Evolutionary conservation across 2,888 invertebrate genomes (phyloP).

Genomic region (Cataglyphis albicans): DNA sequence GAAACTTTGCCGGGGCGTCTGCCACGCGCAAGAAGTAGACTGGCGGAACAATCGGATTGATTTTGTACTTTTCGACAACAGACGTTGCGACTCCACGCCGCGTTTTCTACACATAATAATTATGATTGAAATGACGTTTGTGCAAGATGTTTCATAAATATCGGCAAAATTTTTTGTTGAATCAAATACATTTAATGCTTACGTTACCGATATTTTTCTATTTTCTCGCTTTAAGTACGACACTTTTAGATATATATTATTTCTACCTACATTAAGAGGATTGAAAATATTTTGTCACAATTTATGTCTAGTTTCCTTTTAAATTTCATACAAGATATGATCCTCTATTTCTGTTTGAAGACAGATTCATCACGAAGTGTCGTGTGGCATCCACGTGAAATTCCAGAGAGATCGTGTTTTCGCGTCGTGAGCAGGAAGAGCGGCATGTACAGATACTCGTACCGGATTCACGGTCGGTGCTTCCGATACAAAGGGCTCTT

Average conservation of each 20-base stretch:
- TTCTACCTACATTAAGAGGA: neutral
- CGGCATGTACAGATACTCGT: conserved; percentile 72
- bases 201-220: neutral
- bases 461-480: conserved; percentile 82
- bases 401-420: conserved; percentile 66
- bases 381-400: conserved; percentile 20
- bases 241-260: neutral
- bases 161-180: neutral
- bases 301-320: neutral
- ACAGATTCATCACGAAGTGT: conserved; percentile 31
- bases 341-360: conserved; percentile 9
- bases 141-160: neutral
- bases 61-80: conserved; percentile 15
- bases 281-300: neutral
- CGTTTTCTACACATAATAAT: conserved; percentile 25
- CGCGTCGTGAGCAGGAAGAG: conserved; percentile 78
- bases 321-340: neutral
- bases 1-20: conserved; percentile 50
- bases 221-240: neutral
- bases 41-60: conserved; percentile 52
- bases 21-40: conserved; percentile 53
- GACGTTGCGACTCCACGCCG: conserved; percentile 4
- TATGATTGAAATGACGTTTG: conserved; percentile 21
- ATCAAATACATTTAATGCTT: neutral
- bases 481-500: conserved; percentile 76